Conservation (phyloP, 1,140 invertebrate species). For the Oreohelix idahoensis region DNA sequence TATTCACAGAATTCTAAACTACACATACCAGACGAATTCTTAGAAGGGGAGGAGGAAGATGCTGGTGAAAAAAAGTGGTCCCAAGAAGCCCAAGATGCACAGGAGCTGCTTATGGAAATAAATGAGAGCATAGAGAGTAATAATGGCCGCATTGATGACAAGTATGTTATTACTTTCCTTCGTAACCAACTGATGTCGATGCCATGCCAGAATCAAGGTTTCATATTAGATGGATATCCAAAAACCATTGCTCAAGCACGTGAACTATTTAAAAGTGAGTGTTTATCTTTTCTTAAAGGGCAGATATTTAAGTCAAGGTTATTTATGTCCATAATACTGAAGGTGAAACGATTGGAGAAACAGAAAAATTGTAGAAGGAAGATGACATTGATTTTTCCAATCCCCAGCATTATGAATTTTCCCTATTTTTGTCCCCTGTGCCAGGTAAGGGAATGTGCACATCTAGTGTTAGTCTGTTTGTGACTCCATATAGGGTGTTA, state of each 20-base stretch:
- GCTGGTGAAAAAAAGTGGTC: conserved; percentile 65
- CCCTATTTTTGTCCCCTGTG: too few relatives aligned
- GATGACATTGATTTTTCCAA: too few relatives aligned
- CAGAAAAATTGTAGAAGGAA: too few relatives aligned
- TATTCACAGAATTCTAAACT: conserved; percentile 52
- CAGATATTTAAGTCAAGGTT: too few relatives aligned
- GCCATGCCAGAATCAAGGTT: conserved; percentile 81
- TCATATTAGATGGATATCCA: conserved; percentile 81
- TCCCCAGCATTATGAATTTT: too few relatives aligned
- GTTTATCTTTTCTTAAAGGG: too few relatives aligned
- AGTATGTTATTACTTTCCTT: conserved; percentile 70
- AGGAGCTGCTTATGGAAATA: conserved; percentile 69
- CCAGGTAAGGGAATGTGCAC: too few relatives aligned
- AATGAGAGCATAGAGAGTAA: conserved; percentile 71
- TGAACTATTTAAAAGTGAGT: conserved; percentile 74
- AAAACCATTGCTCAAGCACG: conserved; percentile 77
- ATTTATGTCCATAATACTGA: too few relatives aligned
- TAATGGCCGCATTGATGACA: conserved; percentile 69
- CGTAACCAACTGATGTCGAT: conserved; percentile 76
- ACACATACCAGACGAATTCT: conserved; percentile 61
- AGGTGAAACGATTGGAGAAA: too few relatives aligned
- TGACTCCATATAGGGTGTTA: too few relatives aligned
- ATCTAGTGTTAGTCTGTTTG: too few relatives aligned
- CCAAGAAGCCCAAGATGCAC: conserved; percentile 68
- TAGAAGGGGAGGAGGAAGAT: conserved; percentile 55